Evolutionary conservation across 2,888 invertebrate genomes (phyloP).

Genomic region (Parnassius orleans): DNA sequence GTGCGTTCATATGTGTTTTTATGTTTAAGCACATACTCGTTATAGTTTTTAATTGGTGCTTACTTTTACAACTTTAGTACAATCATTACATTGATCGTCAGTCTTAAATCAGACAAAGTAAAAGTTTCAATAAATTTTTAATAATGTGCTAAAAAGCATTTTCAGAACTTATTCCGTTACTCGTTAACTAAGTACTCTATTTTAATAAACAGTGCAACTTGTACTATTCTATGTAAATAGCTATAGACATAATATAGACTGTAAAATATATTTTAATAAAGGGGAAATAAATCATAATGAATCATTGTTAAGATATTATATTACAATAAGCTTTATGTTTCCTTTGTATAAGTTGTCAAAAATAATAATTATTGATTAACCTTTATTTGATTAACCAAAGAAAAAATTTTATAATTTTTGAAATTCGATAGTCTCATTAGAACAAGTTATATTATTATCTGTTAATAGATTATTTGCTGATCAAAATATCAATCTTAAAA

Average conservation of each 20-base stretch:
- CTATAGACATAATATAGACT: constrained; percentile 11
- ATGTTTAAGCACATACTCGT: neutral
- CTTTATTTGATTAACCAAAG: constrained; percentile 57
- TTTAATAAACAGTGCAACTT: neutral
- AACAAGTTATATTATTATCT: constrained; percentile 24
- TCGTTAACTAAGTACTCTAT: too few relatives aligned
- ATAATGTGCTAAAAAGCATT: too few relatives aligned
- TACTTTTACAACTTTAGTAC: too few relatives aligned
- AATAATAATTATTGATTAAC: constrained; percentile 47
- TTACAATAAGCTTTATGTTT: constrained; percentile 9
- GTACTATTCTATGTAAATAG: constrained; percentile 23
- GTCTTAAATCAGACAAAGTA: too few relatives aligned
- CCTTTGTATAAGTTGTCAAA: constrained; percentile 32
- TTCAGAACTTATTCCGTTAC: too few relatives aligned
- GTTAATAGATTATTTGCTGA: constrained; percentile 9
- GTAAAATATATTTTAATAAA: constrained; percentile 5
- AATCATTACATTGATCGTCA: too few relatives aligned
- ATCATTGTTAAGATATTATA: constrained; percentile 6
- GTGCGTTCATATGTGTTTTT: too few relatives aligned
- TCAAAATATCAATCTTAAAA: neutral
- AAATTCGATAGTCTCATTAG: constrained; percentile 31
- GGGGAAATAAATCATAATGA: constrained; percentile 9
- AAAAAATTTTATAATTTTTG: constrained; percentile 48
- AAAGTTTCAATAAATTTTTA: too few relatives aligned
- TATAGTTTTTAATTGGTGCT: too few relatives aligned